Evolutionary conservation across 2,888 invertebrate genomes (phyloP), one percentile per base, ranked within the genome.

Genomic region (Campaea margaritaria): DNA sequence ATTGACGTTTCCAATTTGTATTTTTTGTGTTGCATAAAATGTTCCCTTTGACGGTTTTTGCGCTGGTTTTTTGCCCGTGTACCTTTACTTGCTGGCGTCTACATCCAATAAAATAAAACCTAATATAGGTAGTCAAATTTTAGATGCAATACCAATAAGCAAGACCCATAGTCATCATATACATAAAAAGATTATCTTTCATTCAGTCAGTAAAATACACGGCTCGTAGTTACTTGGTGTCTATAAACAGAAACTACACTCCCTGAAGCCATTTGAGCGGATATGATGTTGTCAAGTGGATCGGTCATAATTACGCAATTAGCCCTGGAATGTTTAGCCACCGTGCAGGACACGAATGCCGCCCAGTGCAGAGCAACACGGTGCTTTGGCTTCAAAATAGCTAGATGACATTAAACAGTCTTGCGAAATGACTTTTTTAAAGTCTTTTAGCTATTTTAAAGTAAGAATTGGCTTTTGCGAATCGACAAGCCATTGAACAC

Each of bases 1-100:
- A 69, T 69, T 67, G 69, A 69, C 64, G 62, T 64, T 42, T 60
- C 60, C 65, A 67, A 67, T 64, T 69, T 64, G 62, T 64, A 55
- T 44, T 62, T 65, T 67, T 64, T 62, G 62, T 55, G 65, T 41
- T 51, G 57, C 52, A 44, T 51, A 21, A 60, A 56, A 58, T 62
- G 49, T 52, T 64, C 53, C 16, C 59, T 67, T 67, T 65, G 63
- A 65, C 42, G 31, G 46, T 53, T 63, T n/a, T 58, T 56, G 47
- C 15, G 38, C 12, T 48, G 28, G 34, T 21, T 8, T 53, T 49
- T 53, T 53, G 2, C 8, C 1, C 7, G 31, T 31, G 7, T 31
- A 1, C 10, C 10, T 3, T 31, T 31, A 21, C 21, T 5, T 21
- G 3, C 21, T 21, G 21, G 21, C 21, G 2, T 21, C 21, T 21